phyloP scores from a whole-genome alignment of 2,113 vertebrate species.

The Cephalopterus ornatus region DNA sequence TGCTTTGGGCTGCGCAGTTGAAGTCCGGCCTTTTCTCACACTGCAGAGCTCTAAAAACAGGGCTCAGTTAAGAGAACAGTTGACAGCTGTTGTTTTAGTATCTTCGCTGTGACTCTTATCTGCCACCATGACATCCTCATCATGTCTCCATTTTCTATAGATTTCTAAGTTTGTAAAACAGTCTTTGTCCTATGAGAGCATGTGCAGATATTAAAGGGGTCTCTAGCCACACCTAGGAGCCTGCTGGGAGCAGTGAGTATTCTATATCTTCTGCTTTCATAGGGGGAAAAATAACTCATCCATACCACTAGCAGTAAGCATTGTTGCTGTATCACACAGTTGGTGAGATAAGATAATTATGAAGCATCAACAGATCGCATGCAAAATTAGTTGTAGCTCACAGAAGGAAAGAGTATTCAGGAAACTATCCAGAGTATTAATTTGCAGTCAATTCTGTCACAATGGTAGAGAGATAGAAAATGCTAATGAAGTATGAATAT shows the following conservation, averaged over 20 bases:
- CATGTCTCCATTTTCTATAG: neutral
- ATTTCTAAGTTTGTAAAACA: neutral
- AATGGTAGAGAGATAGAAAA: neutral
- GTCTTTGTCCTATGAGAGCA: neutral
- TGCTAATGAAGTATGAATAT: neutral
- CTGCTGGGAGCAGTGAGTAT: neutral
- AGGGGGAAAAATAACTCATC: neutral
- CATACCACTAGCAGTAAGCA: neutral
- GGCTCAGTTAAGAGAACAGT: neutral
- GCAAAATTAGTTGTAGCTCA: constrained; percentile 18
- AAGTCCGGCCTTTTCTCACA: neutral
- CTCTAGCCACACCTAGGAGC: neutral
- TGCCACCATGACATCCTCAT: neutral
- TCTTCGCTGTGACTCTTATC: neutral
- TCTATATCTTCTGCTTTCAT: neutral
- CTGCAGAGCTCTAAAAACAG: neutral
- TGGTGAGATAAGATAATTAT: constrained; percentile 46
- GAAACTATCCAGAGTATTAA: neutral
- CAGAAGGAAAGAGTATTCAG: neutral
- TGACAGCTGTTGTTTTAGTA: neutral
- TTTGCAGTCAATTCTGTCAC: neutral
- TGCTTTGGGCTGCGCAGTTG: neutral
- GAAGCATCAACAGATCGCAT: constrained; percentile 34
- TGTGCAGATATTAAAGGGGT: neutral
- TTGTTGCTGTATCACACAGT: constrained; percentile 34